Conservation (phyloP, 2,888 invertebrate species). For the Scelioninae gen. 1 region DNA sequence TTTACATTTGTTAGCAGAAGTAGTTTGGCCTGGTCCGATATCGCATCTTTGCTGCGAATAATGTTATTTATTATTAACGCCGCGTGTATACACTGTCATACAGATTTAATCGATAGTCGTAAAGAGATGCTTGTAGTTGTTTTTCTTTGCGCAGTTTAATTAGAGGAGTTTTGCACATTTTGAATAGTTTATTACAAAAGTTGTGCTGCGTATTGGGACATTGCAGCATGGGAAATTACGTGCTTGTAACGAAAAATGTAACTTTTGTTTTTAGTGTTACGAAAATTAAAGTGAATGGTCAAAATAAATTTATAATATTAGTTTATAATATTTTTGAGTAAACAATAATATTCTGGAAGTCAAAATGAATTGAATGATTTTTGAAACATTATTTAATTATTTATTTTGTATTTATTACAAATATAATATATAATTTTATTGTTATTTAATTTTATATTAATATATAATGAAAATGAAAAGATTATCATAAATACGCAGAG, state of each 20-base stretch:
- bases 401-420: too few relatives aligned
- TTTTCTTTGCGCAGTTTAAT: slow-evolving; percentile 23
- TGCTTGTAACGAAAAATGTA: neutral
- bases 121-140: slow-evolving; percentile 13
- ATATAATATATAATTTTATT: too few relatives aligned
- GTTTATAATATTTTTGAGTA: too few relatives aligned
- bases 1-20: slow-evolving; percentile 30
- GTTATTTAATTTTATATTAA: neutral
- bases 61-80: slow-evolving; percentile 22
- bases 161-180: slow-evolving; percentile 9
- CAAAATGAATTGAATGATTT: too few relatives aligned
- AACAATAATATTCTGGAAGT: too few relatives aligned
- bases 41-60: slow-evolving; percentile 9
- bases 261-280: too few relatives aligned
- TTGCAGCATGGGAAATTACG: neutral
- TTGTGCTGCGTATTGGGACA: neutral
- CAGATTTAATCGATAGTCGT: slow-evolving; percentile 22
- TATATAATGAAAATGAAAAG: neutral
- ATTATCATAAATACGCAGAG: neutral
- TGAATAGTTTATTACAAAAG: neutral
- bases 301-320: too few relatives aligned
- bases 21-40: neutral
- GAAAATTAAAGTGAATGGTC: too few relatives aligned
- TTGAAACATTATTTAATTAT: too few relatives aligned
- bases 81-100: slow-evolving; percentile 9